Evolutionary conservation across 2,888 invertebrate species (phyloP).

Genomic region (Drosophila engyochracea): DNA sequence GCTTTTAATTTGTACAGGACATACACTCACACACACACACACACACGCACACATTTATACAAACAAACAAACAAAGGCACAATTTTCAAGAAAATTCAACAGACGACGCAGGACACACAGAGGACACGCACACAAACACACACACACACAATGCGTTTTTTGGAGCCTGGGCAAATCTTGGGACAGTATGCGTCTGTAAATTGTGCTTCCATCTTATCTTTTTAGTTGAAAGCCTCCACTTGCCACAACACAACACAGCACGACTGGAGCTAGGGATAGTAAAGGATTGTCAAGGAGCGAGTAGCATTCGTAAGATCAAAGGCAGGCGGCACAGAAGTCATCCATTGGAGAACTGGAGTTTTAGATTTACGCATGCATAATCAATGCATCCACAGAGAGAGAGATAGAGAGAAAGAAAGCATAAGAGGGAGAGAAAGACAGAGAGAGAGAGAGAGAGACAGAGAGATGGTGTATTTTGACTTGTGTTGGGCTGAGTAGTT

Average conservation of each 20-base stretch:
- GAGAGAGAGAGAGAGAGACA: conserved; percentile 16
- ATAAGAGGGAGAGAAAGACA: conserved; percentile 13
- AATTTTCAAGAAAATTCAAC: conserved; percentile 77
- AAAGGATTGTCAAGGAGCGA: conserved; percentile 39
- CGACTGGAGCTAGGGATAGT: conserved; percentile 10
- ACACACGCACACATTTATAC: conserved; percentile 34
- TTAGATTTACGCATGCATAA: conserved; percentile 77
- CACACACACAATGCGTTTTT: conserved; percentile 15
- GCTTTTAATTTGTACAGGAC: conserved; percentile 74
- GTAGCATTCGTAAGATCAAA: conserved; percentile 53
- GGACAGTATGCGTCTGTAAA: conserved; percentile 60
- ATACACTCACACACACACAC: conserved; percentile 11
- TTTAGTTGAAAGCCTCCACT: conserved; percentile 72
- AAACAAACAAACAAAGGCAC: conserved; percentile 43
- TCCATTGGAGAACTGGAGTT: conserved; percentile 52
- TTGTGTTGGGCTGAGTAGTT: conserved; percentile 4
- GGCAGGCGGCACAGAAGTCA: conserved; percentile 33
- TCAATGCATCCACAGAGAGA: conserved; percentile 64
- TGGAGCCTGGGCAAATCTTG: conserved; percentile 69
- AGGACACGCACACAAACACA: conserved; percentile 17
- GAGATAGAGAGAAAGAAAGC: neutral
- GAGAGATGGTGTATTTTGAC: neutral
- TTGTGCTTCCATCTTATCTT: conserved; percentile 72
- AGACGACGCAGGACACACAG: conserved; percentile 28
- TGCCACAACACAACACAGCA: conserved; percentile 16